phyloP scores from a whole-genome alignment of 2,797 vertebrate species.

The Acanthurus lineatus region DNA sequence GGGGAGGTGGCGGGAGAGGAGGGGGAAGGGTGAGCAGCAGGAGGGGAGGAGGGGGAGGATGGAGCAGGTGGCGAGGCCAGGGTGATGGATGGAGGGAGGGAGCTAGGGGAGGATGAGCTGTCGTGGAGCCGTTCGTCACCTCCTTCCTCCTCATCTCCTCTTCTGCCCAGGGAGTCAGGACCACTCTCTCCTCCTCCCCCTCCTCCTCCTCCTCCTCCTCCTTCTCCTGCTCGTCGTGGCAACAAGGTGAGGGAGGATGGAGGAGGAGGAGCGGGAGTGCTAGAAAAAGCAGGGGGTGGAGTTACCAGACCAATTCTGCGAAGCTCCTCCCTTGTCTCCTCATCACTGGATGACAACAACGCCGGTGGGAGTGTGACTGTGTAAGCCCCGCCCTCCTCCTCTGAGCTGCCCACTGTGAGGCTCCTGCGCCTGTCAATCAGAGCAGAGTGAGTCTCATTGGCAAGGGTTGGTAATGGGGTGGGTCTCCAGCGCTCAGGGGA shows the following conservation, averaged over 20 bases:
- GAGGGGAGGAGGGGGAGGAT: slow-evolving; percentile 86
- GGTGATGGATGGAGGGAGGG: slow-evolving; percentile 93
- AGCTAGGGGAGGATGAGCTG: slow-evolving; percentile 89
- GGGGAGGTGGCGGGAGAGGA: slow-evolving; percentile 91
- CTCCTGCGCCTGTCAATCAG: slow-evolving; percentile 83
- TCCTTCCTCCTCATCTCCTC: slow-evolving; percentile 92
- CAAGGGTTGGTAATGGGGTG: slow-evolving; percentile 70
- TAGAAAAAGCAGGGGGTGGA: slow-evolving; percentile 92
- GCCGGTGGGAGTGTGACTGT: slow-evolving; percentile 94
- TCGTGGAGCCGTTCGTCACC: slow-evolving; percentile 94
- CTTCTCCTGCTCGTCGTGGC: slow-evolving; percentile 66
- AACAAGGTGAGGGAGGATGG: slow-evolving; percentile 81
- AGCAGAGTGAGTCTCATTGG: slow-evolving; percentile 73
- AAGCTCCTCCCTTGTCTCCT: slow-evolving; percentile 97
- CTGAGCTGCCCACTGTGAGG: slow-evolving; percentile 94
- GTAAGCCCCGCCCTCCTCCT: slow-evolving; percentile 95
- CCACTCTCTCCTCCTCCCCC: slow-evolving; percentile 89
- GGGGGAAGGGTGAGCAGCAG: slow-evolving; percentile 94
- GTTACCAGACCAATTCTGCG: slow-evolving; percentile 95
- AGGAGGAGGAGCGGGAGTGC: slow-evolving; percentile 78
- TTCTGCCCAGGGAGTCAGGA: slow-evolving; percentile 90
- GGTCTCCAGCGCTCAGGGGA: slow-evolving; percentile 86
- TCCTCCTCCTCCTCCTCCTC: slow-evolving; percentile 62
- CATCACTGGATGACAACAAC: slow-evolving; percentile 95
- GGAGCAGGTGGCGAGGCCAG: slow-evolving; percentile 91